Percentiles rank a stretch among this genome's conserved stretches.
Conservation (phyloP, 2,113 vertebrate species). For the Sander vitreus region DNA sequence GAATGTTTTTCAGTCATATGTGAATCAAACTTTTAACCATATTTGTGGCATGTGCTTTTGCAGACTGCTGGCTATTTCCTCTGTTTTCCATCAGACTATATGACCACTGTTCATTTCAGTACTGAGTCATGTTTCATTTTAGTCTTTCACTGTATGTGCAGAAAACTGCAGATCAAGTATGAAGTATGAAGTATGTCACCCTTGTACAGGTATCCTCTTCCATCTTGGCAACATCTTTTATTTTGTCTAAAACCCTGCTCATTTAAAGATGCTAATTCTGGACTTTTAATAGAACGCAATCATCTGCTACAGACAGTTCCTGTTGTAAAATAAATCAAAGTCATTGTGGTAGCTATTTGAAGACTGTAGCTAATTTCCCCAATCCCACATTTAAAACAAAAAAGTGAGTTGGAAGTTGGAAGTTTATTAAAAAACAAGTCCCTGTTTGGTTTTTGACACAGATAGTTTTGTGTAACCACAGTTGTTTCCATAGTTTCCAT, state of each 20-base stretch:
- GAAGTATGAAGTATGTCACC: neutral
- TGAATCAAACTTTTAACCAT: conserved; percentile 22
- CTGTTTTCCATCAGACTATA: conserved; percentile 7
- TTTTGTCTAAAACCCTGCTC: conserved; percentile 38
- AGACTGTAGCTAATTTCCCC: conserved; percentile 22
- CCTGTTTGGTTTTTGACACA: conserved; percentile 27
- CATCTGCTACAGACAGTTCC: conserved; percentile 39
- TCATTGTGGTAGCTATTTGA: conserved; percentile 46
- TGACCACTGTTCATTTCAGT: conserved; percentile 8
- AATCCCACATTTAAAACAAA: conserved; percentile 23
- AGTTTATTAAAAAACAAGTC: conserved; percentile 55
- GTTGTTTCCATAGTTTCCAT: conserved; percentile 57
- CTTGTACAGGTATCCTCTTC: neutral
- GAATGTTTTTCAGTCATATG: conserved; percentile 17
- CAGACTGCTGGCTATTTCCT: conserved; percentile 2
- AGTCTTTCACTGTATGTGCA: conserved; percentile 18
- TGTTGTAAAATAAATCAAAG: conserved; percentile 57
- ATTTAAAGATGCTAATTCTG: conserved; percentile 45
- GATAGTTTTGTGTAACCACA: conserved; percentile 23
- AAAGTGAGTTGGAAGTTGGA: conserved; percentile 13
- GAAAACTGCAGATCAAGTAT: conserved; percentile 23
- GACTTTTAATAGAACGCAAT: conserved; percentile 52
- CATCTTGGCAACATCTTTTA: neutral
- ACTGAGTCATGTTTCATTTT: neutral
- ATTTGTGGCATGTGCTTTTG: conserved; percentile 33